phyloP scores from a whole-genome alignment of 2,888 invertebrate species.

The Drosophila longiperda region DNA sequence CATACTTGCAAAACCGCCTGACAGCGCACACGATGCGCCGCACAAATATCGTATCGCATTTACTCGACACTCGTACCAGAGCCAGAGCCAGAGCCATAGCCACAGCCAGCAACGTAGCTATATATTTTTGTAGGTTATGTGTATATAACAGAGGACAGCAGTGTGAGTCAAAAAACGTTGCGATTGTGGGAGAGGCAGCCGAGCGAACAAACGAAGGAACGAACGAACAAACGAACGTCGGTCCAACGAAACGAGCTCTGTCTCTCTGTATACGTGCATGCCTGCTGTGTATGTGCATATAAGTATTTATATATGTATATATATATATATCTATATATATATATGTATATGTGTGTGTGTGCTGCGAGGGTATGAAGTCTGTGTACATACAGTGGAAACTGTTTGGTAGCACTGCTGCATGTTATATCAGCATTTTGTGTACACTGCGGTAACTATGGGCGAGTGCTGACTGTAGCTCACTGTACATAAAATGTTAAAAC shows the following conservation, averaged over 20 bases:
- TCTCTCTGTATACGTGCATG: slow-evolving; percentile 38
- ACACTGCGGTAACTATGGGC: slow-evolving; percentile 1
- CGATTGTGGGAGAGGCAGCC: slow-evolving; percentile 75
- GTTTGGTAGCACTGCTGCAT: not conserved
- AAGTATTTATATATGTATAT: slow-evolving; percentile 31
- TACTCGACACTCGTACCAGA: slow-evolving; percentile 63
- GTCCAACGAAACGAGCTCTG: slow-evolving; percentile 63
- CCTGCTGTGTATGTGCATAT: slow-evolving; percentile 35
- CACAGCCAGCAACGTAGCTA: slow-evolving; percentile 54
- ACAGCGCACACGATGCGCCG: slow-evolving; percentile 76
- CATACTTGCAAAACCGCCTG: slow-evolving; percentile 67
- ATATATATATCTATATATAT: not conserved
- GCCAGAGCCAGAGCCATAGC: slow-evolving; percentile 48
- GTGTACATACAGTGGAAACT: slow-evolving; percentile 58
- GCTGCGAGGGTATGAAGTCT: slow-evolving; percentile 58
- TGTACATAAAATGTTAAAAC: slow-evolving; percentile 79
- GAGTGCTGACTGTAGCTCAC: slow-evolving; percentile 56
- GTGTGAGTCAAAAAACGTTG: slow-evolving; percentile 73
- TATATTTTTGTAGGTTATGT: slow-evolving; percentile 84
- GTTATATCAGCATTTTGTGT: slow-evolving; percentile 14
- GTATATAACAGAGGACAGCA: slow-evolving; percentile 78
- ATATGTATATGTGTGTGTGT: slow-evolving; percentile 26
- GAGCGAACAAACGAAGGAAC: slow-evolving; percentile 51
- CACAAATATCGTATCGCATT: slow-evolving; percentile 76
- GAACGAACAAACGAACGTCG: slow-evolving; percentile 35